Base-by-base conservation (phyloP, 2,888 invertebrate species). In the Philaethria dido region DNA sequence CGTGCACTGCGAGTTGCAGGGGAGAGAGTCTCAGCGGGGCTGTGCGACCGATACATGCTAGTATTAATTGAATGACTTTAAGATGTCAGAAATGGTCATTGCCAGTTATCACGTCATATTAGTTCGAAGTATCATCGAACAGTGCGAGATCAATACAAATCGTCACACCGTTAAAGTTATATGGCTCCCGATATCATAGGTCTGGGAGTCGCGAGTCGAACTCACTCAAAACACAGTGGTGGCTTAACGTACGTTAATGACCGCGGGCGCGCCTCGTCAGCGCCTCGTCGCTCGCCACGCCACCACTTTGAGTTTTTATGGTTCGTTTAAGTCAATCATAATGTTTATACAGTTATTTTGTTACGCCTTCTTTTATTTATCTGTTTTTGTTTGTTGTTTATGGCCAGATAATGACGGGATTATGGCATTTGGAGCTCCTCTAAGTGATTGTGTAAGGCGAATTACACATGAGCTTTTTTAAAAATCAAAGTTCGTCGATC, bases 311-410 rank as follows among this genome's bases (percentile, higher is more conserved):
- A 48, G 18, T 39, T 64, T 60, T 50, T 42, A 64, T 64, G 59
- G 44, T 59, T 50, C 42, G 50, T 42, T 64, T 64, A 59, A 60
- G 42, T 64, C 64, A 59, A 64, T 64, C 59, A 64, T 50, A 64
- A 50, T 64, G 50, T 48, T 25, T 64, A 47, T 36, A 47, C 47
- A 36, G 47, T 47, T 55, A 57, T 57, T 55, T 33, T 33, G 63
- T 42, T 63, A 57, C 64, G 57, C 39, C 48, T 50, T 44, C 64
- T 48, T 64, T 64, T 36, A 54, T 22, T 39, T 50, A 39, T 61
- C 36, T 50, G 39, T 33, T 39, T 39, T 18, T 62, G 13, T 9
- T 45, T n/a, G 1, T 36, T 54, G 18, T 59, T 20, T 64, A 42
- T 48, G 18, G 20, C 5, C 48, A 57, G 47, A 14, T 57, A 48